These are phyloP conservation scores for Automeris io DNA, from an alignment of 2,888 invertebrate genomes.

Conservation along the genomic window DNA sequence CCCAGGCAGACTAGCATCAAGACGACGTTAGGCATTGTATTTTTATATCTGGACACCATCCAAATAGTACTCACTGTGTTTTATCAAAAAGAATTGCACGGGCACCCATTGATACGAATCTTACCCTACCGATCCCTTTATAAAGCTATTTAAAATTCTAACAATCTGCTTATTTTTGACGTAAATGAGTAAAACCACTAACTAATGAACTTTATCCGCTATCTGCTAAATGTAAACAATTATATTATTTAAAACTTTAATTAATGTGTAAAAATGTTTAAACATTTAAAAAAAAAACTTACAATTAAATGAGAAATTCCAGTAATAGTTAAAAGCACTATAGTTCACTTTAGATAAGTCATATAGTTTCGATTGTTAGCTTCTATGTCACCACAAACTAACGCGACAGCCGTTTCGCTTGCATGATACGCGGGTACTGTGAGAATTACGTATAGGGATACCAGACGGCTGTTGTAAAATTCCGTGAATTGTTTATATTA, in stretches of 20 bases:
- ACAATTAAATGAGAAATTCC: not conserved
- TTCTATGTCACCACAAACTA: not conserved
- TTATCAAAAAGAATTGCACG: slow-evolving; percentile 41
- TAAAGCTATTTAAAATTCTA: not conserved
- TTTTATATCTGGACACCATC: slow-evolving; percentile 69
- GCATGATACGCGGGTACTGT: slow-evolving; percentile 8
- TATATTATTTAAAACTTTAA: not conserved
- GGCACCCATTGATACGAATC: slow-evolving; percentile 19
- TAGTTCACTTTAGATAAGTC: slow-evolving; percentile 1
- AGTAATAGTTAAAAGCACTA: not conserved
- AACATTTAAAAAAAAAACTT: not conserved
- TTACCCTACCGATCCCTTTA: not conserved
- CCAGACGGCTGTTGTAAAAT: slow-evolving; percentile 2
- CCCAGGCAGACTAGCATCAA: slow-evolving; percentile 58
- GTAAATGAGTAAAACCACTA: no score
- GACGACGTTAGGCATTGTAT: slow-evolving; percentile 66
- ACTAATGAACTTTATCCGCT: not conserved
- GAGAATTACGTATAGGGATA: slow-evolving; percentile 1
- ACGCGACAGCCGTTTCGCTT: not conserved
- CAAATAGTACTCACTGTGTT: slow-evolving; percentile 60
- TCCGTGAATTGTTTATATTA: no score
- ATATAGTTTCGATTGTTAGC: slow-evolving; percentile 3
- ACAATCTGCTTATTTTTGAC: no score
- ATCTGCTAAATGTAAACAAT: not conserved
- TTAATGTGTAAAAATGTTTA: no score